These are phyloP conservation scores for Diabrotica undecimpunctata DNA, from an alignment of 1,140 invertebrate species.

Conservation along the genomic window DNA sequence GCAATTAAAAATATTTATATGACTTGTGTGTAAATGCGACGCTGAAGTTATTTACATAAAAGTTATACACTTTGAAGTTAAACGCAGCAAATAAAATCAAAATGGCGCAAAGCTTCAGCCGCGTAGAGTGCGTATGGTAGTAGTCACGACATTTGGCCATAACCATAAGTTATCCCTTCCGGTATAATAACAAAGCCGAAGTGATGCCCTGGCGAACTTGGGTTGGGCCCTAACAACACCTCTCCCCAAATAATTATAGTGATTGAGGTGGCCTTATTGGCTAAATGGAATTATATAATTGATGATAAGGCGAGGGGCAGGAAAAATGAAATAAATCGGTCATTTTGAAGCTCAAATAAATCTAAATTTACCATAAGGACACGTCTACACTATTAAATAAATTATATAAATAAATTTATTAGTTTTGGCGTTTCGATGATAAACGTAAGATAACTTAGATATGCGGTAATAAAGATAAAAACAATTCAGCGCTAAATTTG, in stretches of 20 bases:
- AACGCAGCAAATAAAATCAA: conserved; percentile 6
- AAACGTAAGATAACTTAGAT: no score
- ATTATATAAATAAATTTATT: no score
- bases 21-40: no score
- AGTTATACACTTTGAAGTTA: neutral
- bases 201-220: neutral
- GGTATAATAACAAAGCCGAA: neutral
- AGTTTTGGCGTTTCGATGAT: no score
- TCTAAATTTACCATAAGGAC: no score
- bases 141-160: conserved; percentile 8
- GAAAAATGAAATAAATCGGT: no score
- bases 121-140: neutral
- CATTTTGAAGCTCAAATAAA: no score
- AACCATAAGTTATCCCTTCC: conserved; percentile 5
- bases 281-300: neutral
- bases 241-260: conserved; percentile 6
- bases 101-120: neutral
- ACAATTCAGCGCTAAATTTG: no score
- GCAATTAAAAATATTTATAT: no score
- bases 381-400: no score
- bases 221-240: conserved; percentile 7
- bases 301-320: neutral
- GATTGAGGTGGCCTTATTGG: conserved; percentile 2
- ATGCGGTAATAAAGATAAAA: no score
- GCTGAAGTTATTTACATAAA: no score